Evolutionary conservation across 2,113 vertebrate species (phyloP).

Genomic region (Sardina pilchardus): DNA sequence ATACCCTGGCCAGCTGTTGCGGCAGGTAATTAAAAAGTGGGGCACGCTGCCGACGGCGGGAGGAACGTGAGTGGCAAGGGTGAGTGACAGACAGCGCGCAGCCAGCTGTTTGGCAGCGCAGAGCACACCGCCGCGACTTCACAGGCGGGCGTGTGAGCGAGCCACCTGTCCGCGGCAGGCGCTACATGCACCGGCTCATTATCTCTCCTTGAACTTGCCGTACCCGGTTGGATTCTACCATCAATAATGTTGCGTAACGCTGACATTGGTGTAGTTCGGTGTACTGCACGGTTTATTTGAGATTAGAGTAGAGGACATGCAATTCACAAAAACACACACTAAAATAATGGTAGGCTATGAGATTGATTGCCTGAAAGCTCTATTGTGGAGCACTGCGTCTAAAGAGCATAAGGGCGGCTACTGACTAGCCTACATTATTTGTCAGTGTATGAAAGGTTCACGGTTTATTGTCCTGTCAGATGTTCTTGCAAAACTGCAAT

Average conservation of each 20-base stretch:
- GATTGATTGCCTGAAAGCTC: not conserved
- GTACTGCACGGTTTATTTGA: not conserved
- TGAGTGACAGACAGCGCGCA: constrained; percentile 38
- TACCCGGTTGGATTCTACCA: not conserved
- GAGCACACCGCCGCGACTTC: constrained; percentile 26
- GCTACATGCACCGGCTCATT: not conserved
- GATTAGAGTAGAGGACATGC: not conserved
- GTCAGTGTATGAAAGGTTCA: not conserved
- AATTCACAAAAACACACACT: not conserved
- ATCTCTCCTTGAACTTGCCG: constrained; percentile 1
- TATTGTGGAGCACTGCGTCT: not conserved
- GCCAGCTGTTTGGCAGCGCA: constrained; percentile 27
- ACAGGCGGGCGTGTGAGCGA: not conserved
- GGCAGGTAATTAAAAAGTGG: constrained; percentile 47
- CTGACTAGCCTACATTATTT: not conserved
- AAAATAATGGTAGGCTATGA: not conserved
- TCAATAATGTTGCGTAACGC: not conserved
- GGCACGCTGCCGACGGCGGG: constrained; percentile 15
- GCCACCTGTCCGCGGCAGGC: constrained; percentile 14
- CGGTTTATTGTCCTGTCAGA: too few relatives aligned
- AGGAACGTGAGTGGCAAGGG: constrained; percentile 18
- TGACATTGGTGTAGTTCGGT: not conserved
- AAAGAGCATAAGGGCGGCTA: too few relatives aligned
- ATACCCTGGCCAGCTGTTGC: constrained; percentile 39
- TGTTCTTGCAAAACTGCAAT: too few relatives aligned